Evolutionary conservation across 2,888 invertebrate genomes (phyloP), one percentile per base, ranked within the genome.

Genomic region (Sphecodes monilicornis): DNA sequence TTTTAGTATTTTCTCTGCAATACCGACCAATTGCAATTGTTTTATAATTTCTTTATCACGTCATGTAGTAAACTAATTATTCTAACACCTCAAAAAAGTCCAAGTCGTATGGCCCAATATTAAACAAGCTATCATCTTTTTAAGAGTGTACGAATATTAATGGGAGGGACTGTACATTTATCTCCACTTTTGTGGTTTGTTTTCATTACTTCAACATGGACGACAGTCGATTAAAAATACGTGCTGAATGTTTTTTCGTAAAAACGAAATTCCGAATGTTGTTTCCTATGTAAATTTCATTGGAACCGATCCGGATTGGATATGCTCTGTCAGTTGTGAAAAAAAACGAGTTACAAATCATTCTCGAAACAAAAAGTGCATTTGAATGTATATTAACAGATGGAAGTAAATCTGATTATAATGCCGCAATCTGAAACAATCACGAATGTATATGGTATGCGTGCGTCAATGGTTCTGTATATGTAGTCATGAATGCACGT

Each of bases 331-430:
- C 22, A 50, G 50, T 50, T 50, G 50, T n/a, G n/a, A 3, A 50
- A 50, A 41, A 41, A 50, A 50, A 50, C 50, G 50, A 22, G n/a
- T n/a, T 3, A 22, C 50, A n/a, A 50, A 10, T n/a, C 50, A 29
- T 60, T 60, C 60, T 26, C 57, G 26, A 57, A 57, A 57, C 26
- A 16, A 26, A 26, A 11, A 57, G 26, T 57, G 5, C 26, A 26
- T 26, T 10, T 11, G n/a, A 54, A n/a, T n/a, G 18, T 46, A 10
- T n/a, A n/a, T n/a, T 50, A 22, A 10, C n/a, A 50, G 50, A 50
- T n/a, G 50, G n/a, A 50, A n/a, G 50, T 50, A n/a, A 50, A 50
- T 50, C n/a, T 50, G 50, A 50, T 50, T n/a, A n/a, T 50, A n/a
- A 10, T 10, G 1, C 50, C 0, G 50, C 50, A n/a, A 50, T 50